Base-by-base conservation (phyloP, 2,113 vertebrate genomes). In the Sitta europaea region DNA sequence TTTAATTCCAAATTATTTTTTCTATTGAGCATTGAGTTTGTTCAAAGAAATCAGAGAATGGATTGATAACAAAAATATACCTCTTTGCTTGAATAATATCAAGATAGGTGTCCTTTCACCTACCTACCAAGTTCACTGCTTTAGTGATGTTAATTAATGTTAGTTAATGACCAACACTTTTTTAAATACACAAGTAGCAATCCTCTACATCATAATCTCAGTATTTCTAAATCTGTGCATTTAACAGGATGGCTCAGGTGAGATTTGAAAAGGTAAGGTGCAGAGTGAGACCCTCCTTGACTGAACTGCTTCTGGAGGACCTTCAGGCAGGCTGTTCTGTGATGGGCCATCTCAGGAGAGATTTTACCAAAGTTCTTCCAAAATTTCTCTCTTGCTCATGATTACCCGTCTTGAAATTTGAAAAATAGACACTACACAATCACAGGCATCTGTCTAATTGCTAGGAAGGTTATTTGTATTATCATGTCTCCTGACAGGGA, bases 161-260 rank as follows among this genome's bases (percentile, higher is more conserved):
- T 71, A 38, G 24, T 82, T 92, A 94, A 95, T 86, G 79, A 86
- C 45, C 70, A 90, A 65, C 15, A 54, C 23, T 88, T 88, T 81
- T 74, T 62, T 16, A 90, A 97, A 91, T 87, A 68, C 55, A 38
- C 33, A 53, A 36, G 59, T 35, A 82, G 51, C 18, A 72, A 47
- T 94, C 90, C 68, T 92, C 50, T 45, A 54, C 63, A 87, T 62
- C 11, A 3, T 86, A 40, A 90, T 79, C 47, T 87, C 68, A 80
- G 8, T 48, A 92, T 95, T 90, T 92, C 68, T 45, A 84, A 95
- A 89, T 55, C 40, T 72, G n/a, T 75, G 80, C 36, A 66, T 96
- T 96, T 90, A 86, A 58, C 10, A 57, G 31, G 35, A 55, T 58
- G 63, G 13, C 16, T 86, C 14, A 48, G 53, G 36, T 67, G 27